A percentile compares a stretch with the other conserved stretches of the same genome.
phyloP scores from a whole-genome alignment of 2,113 vertebrate species.

The Myocastor coypus region DNA sequence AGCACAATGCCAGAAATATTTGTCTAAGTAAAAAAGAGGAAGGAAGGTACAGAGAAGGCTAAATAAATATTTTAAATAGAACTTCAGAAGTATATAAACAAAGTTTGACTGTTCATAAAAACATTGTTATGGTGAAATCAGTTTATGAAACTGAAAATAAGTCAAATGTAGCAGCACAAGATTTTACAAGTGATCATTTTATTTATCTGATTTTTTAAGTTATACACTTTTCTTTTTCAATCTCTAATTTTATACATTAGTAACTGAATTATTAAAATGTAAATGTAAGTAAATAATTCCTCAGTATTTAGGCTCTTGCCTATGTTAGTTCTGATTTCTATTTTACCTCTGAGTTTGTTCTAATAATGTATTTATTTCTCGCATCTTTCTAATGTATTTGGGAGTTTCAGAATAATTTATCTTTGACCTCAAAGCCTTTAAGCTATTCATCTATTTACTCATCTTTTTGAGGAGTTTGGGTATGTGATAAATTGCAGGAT shows the following conservation, averaged over 20 bases:
- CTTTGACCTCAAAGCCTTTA: conserved; percentile 65
- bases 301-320: background rate
- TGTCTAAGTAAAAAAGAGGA: background rate
- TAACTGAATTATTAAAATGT: conserved; percentile 30
- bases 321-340: conserved; percentile 24
- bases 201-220: background rate
- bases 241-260: background rate
- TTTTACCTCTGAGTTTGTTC: conserved; percentile 55
- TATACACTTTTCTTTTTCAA: background rate
- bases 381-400: conserved; percentile 49
- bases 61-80: conserved; percentile 28
- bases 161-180: background rate
- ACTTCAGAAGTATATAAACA: background rate
- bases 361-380: conserved; percentile 61
- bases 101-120: conserved; percentile 2
- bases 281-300: background rate
- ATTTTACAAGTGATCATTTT: background rate
- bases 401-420: conserved; percentile 71
- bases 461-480: conserved; percentile 22
- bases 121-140: background rate
- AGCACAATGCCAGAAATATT: background rate
- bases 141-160: background rate
- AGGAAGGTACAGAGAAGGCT: background rate
- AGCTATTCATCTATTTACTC: conserved; percentile 70
- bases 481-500: conserved; percentile 64